These are phyloP conservation scores for Adineta ricciae DNA, from an alignment of 2,888 invertebrate genomes.

Conservation along the genomic window DNA sequence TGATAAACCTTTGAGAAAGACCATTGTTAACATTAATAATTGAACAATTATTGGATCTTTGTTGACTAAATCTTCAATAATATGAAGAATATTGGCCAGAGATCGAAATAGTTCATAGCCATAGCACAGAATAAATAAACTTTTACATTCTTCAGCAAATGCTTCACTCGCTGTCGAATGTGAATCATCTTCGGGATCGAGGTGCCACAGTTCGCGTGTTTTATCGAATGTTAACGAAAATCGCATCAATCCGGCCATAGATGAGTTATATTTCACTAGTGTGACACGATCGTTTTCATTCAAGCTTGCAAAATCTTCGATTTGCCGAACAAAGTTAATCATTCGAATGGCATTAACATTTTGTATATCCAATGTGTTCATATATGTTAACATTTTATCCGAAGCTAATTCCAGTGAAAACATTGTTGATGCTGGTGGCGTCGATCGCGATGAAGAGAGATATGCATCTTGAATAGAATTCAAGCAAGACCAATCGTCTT, in stretches of 20 bases:
- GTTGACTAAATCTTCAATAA: background rate
- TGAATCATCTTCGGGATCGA: background rate
- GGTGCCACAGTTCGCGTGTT: too few relatives aligned
- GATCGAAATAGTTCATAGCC: background rate
- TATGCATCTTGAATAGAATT: background rate
- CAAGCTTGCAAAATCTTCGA: background rate
- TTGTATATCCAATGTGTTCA: background rate
- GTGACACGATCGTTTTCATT: background rate
- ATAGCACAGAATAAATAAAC: background rate
- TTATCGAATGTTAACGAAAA: background rate
- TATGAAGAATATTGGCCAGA: background rate
- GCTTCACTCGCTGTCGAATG: background rate
- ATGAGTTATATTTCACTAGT: background rate
- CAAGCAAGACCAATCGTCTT: background rate
- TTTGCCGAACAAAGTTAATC: background rate
- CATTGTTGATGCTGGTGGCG: background rate
- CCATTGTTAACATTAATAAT: background rate
- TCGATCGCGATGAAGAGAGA: background rate
- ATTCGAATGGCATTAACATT: background rate
- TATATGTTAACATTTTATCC: background rate
- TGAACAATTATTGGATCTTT: background rate
- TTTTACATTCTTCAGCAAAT: background rate
- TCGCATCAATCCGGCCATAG: too few relatives aligned
- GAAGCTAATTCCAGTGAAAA: background rate
- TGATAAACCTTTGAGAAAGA: background rate